These are phyloP conservation scores for Jordanella pulchra DNA, from an alignment of 2,797 vertebrate species.

Conservation along the genomic window DNA sequence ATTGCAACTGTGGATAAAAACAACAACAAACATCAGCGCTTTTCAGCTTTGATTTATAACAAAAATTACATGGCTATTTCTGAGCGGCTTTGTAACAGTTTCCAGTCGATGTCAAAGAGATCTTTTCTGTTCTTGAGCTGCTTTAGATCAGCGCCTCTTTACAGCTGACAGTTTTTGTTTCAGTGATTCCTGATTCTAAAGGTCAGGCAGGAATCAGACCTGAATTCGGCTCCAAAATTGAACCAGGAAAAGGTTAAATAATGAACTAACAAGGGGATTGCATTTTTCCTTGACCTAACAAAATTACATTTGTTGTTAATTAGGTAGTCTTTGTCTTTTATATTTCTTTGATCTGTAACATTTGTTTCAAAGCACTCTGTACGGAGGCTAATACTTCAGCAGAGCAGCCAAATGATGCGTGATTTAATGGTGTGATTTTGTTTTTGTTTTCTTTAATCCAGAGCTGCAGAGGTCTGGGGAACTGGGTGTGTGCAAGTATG, in stretches of 20 bases:
- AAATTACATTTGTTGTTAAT: not conserved
- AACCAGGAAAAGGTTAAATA: not conserved
- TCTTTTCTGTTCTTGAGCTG: too few species aligned
- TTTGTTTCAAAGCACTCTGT: not conserved
- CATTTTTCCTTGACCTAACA: not conserved
- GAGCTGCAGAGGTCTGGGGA: slow-evolving; percentile 84
- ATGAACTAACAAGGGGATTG: not conserved
- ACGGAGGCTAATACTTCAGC: not conserved
- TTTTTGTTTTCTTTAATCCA: slow-evolving; percentile 55
- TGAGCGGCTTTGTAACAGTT: too few species aligned
- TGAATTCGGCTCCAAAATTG: not conserved
- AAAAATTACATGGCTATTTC: too few species aligned
- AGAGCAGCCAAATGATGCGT: not conserved
- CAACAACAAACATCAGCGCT: too few species aligned
- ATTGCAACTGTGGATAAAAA: too few species aligned
- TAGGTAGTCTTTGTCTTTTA: not conserved
- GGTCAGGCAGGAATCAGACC: not conserved
- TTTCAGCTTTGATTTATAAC: too few species aligned
- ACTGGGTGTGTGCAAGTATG: slow-evolving; percentile 82
- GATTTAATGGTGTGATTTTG: not conserved
- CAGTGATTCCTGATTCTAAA: not conserved
- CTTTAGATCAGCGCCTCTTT: too few species aligned
- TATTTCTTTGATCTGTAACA: not conserved
- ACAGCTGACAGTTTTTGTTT: too few species aligned
- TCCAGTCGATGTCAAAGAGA: too few species aligned